Conservation (phyloP, 1,140 invertebrate species). For the Tetramorium alpestre region DNA sequence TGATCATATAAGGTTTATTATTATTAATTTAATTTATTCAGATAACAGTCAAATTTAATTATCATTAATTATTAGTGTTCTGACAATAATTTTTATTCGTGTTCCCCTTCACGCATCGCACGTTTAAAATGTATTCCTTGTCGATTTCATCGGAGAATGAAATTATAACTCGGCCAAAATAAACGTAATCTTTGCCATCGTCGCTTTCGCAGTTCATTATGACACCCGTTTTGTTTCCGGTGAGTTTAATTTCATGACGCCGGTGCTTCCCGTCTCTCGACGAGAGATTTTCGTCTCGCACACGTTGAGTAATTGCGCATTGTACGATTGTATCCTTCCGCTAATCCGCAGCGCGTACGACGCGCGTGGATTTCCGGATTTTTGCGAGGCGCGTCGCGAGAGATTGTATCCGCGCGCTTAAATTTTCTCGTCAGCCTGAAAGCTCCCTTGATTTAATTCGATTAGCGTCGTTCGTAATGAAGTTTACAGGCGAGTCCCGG, state of each 20-base stretch:
- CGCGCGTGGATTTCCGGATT: slow-evolving; percentile 14
- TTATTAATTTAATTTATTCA: too few relatives aligned
- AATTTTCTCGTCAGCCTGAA: slow-evolving; percentile 47
- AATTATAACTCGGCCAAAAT: neutral
- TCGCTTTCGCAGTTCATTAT: slow-evolving; percentile 27
- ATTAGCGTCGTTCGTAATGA: slow-evolving; percentile 49
- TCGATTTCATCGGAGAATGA: neutral
- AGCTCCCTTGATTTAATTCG: slow-evolving; percentile 54
- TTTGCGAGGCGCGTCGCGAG: slow-evolving; percentile 13
- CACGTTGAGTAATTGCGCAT: slow-evolving; percentile 33
- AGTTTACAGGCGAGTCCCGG: slow-evolving; percentile 29
- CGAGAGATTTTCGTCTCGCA: slow-evolving; percentile 17
- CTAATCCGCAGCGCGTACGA: slow-evolving; percentile 1
- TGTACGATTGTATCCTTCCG: slow-evolving; percentile 19
- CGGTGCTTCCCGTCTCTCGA: neutral
- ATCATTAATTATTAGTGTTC: too few relatives aligned
- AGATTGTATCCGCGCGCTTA: slow-evolving; percentile 44
- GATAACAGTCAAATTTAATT: too few relatives aligned
- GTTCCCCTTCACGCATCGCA: neutral
- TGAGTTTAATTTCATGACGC: slow-evolving; percentile 25
- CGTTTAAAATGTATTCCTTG: neutral
- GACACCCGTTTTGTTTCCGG: neutral
- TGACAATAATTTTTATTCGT: neutral
- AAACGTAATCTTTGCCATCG: neutral
- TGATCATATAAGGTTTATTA: too few relatives aligned